Base-by-base conservation (phyloP, 1,140 invertebrate genomes). In the Neodiprion lecontei region DNA sequence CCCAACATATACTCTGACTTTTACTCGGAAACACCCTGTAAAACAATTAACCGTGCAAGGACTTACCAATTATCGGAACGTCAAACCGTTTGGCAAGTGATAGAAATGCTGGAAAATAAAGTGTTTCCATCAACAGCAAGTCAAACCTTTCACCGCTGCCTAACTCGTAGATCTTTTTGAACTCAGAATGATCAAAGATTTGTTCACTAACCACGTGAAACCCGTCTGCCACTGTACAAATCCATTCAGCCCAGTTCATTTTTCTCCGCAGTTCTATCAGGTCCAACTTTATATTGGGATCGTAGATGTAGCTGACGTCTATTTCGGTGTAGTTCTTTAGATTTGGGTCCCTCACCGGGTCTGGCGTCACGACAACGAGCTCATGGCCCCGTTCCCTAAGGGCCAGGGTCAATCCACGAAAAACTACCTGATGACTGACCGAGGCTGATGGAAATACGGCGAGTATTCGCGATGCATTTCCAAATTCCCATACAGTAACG, bases 311-410 rank as follows among this genome's bases (percentile, higher is more conserved):
- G 21, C 40, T 61, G 28, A 77, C 48, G 74, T 79, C 73, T 48
- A 79, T 78, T 74, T 76, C 76, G 8, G 70, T 76, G 12, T 75
- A 74, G 40, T 78, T 79, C 1, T 50, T 73, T 1, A 75, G 67
- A n/a, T 14, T 69, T 1, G 75, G 74, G 23, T 75, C 69, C 21
- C 77, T 79, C 53, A 70, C 67, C 10, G 81, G 85, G 70, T 79
- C 72, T 3, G 72, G 74, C 7, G 84, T 84, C 4, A 86, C 79
- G 5, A 85, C 70, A 7, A 83, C 86, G 1, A 89, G 75, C 48
- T 88, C 74, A 70, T 89, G 88, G 9, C 87, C 87, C 67, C 81
- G 79, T 5, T 70, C 68, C 0, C 78, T 81, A 28, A 88, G 70
- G 65, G 77, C 79, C 12, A 75, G 73, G 2, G 78, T 77, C 23